A percentile compares a stretch with the other conserved stretches of the same genome.
These are phyloP conservation scores for Poeciliopsis turneri DNA, from an alignment of 2,797 vertebrate species.

Conservation along the genomic window DNA sequence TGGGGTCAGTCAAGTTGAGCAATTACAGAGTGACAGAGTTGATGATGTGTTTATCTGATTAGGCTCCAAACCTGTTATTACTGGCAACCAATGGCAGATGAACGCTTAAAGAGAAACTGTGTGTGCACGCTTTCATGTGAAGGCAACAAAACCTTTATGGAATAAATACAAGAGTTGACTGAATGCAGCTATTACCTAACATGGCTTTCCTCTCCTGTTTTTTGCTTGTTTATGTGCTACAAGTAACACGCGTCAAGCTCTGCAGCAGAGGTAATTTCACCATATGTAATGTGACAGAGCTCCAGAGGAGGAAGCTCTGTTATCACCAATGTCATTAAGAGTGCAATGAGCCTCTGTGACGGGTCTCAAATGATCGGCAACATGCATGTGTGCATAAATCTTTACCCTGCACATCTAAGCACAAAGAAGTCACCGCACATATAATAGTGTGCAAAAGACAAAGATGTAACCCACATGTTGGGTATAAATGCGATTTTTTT, in stretches of 20 bases:
- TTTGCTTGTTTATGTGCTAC: slow-evolving; percentile 38
- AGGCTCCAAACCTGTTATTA: slow-evolving; percentile 48
- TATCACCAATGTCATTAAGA: slow-evolving; percentile 65
- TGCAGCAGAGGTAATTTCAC: slow-evolving; percentile 65
- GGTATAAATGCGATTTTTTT: not conserved
- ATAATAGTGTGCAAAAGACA: not conserved
- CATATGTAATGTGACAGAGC: slow-evolving; percentile 48
- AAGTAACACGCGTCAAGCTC: slow-evolving; percentile 63
- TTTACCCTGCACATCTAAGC: slow-evolving; percentile 15
- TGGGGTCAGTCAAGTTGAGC: slow-evolving; percentile 48
- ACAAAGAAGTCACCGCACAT: not conserved
- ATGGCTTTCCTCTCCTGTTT: slow-evolving; percentile 51
- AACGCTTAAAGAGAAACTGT: slow-evolving; percentile 42
- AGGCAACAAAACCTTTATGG: slow-evolving; percentile 18
- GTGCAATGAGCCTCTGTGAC: slow-evolving; percentile 47
- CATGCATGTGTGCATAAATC: slow-evolving; percentile 8
- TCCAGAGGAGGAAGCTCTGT: slow-evolving; percentile 62
- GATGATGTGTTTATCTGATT: slow-evolving; percentile 58
- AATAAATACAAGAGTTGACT: slow-evolving; percentile 22
- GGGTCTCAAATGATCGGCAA: slow-evolving; percentile 51
- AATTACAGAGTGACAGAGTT: slow-evolving; percentile 49
- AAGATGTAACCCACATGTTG: not conserved
- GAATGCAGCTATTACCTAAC: slow-evolving; percentile 45
- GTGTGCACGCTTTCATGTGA: slow-evolving; percentile 33
- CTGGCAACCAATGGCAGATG: slow-evolving; percentile 35